Evolutionary conservation across 2,797 vertebrate genomes (phyloP).

Genomic region (Arnoldichthys spilopterus): DNA sequence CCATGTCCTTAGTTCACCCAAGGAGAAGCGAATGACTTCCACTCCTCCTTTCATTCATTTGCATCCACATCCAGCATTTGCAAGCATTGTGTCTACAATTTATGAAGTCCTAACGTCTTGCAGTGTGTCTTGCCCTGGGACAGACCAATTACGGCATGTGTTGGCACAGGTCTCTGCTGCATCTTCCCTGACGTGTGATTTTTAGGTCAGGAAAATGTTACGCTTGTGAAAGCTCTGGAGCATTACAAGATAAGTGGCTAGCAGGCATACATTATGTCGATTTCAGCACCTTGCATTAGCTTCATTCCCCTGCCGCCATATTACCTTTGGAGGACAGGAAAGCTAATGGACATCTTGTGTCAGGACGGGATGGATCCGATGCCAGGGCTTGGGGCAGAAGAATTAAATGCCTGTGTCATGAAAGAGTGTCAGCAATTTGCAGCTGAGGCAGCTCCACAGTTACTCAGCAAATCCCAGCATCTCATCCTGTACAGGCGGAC

Average conservation of each 20-base stretch:
- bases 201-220: constrained; percentile 28
- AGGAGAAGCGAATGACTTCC: neutral
- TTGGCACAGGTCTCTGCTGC: neutral
- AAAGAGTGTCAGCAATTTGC: constrained; percentile 43
- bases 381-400: neutral
- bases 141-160: constrained; percentile 1
- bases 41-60: neutral
- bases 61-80: too few species aligned
- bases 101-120: neutral
- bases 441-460: constrained; percentile 18
- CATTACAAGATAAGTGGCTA: constrained; percentile 46
- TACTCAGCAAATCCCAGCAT: neutral
- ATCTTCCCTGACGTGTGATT: constrained; percentile 21
- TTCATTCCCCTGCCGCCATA: constrained; percentile 22
- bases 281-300: constrained; percentile 42
- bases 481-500: neutral
- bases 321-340: constrained; percentile 38
- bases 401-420: constrained; percentile 44
- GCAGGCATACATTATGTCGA: constrained; percentile 41
- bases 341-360: constrained; percentile 49
- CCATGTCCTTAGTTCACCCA: too few species aligned
- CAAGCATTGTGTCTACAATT: too few species aligned
- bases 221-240: constrained; percentile 34
- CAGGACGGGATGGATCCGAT: constrained; percentile 24
- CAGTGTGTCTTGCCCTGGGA: neutral